phyloP scores from a whole-genome alignment of 2,888 invertebrate species.

The Athrips mouffetella region DNA sequence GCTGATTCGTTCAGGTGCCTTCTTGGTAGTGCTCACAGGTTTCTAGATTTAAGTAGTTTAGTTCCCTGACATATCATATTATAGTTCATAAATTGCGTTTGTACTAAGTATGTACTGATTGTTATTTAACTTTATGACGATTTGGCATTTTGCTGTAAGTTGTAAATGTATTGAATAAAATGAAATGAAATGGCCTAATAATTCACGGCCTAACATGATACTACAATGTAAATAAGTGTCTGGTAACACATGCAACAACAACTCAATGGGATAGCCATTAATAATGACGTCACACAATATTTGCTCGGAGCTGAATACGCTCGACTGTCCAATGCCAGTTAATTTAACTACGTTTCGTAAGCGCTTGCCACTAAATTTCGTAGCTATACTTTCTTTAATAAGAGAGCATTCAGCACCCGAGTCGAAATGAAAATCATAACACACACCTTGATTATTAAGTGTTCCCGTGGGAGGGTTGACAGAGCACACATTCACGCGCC shows the following conservation, averaged over 20 bases:
- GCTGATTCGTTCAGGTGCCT: too few species aligned
- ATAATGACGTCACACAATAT: not conserved
- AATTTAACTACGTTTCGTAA: not conserved
- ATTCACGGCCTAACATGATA: constrained; percentile 9
- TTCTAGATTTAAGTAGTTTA: too few species aligned
- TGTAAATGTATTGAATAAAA: too few species aligned
- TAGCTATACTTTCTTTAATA: not conserved
- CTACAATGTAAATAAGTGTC: not conserved
- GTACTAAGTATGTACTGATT: too few species aligned
- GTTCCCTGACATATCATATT: too few species aligned
- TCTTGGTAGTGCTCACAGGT: too few species aligned
- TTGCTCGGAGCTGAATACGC: not conserved
- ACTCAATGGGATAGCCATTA: not conserved
- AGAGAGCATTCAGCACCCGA: too few species aligned
- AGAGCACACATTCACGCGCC: not conserved
- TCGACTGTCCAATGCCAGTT: not conserved
- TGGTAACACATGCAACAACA: not conserved
- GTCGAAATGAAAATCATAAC: not conserved
- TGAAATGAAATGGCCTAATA: not conserved
- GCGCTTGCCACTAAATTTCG: not conserved
- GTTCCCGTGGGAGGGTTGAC: not conserved
- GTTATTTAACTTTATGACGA: too few species aligned
- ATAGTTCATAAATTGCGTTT: too few species aligned
- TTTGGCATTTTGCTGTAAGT: too few species aligned
- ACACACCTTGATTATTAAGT: not conserved